These are phyloP conservation scores for Hoplias malabaricus DNA, from an alignment of 2,113 vertebrate genomes.

Conservation along the genomic window DNA sequence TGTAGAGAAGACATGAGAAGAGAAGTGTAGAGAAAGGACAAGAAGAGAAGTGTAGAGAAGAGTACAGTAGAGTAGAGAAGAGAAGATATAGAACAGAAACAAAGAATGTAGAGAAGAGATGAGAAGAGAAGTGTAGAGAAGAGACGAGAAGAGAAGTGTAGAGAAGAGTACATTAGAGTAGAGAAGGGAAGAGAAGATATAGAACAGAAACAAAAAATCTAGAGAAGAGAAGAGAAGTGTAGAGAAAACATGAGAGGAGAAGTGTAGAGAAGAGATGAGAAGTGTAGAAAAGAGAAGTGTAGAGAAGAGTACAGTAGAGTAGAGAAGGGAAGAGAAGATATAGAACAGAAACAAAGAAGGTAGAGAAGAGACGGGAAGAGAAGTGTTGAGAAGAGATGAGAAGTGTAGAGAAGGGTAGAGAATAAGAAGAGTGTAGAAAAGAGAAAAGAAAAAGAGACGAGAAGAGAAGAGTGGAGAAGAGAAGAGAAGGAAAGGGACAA, in stretches of 20 bases:
- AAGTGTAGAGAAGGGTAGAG: background rate
- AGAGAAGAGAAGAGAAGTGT: too few relatives aligned
- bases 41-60: too few relatives aligned
- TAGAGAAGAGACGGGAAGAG: background rate
- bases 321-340: background rate
- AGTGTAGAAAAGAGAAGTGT: background rate
- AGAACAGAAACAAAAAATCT: too few relatives aligned
- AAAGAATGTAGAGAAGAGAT: background rate
- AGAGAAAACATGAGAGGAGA: background rate
- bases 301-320: background rate
- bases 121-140: background rate
- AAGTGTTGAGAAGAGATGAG: background rate
- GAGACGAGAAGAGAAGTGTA: background rate
- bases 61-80: too few relatives aligned
- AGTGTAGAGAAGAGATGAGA: background rate
- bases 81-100: background rate
- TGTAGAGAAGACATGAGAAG: too few relatives aligned
- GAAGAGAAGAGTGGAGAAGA: background rate
- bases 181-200: background rate
- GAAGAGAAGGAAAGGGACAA: background rate
- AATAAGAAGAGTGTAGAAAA: background rate
- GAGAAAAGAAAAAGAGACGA: background rate
- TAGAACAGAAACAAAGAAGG: background rate
- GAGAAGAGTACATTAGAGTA: background rate
- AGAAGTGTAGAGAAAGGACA: too few relatives aligned